These are phyloP conservation scores for Oceanites oceanicus DNA, from an alignment of 2,113 vertebrate species.

Conservation along the genomic window DNA sequence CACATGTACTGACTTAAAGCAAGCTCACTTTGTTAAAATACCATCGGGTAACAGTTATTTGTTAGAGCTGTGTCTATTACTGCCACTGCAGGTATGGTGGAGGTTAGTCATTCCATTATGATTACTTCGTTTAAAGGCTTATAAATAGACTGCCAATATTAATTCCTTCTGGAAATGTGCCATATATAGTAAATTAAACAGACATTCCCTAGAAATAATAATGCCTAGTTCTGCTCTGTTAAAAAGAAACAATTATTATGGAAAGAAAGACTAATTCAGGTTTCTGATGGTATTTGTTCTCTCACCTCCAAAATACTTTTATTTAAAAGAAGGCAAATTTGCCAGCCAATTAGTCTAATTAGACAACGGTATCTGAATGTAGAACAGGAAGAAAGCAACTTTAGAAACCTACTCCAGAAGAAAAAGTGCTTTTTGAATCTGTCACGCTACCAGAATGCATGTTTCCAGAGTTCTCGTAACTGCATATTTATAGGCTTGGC, in stretches of 20 bases:
- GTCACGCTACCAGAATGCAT: slow-evolving; percentile 16
- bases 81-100: not conserved
- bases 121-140: slow-evolving; percentile 9
- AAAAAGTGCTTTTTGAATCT: slow-evolving; percentile 19
- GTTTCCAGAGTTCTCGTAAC: slow-evolving; percentile 21
- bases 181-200: not conserved
- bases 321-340: slow-evolving; percentile 22
- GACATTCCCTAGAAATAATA: slow-evolving; percentile 19
- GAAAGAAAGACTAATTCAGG: not conserved
- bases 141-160: not conserved
- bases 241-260: slow-evolving; percentile 13
- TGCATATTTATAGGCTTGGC: slow-evolving; percentile 43
- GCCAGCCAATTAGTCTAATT: slow-evolving; percentile 37
- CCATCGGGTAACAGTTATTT: not conserved
- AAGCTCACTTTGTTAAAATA: not conserved
- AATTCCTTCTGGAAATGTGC: not conserved
- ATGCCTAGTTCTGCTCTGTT: not conserved
- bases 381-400: slow-evolving; percentile 36
- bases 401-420: not conserved
- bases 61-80: not conserved
- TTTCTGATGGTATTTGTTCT: not conserved
- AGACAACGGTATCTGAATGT: not conserved
- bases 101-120: not conserved
- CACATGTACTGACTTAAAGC: not conserved
- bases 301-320: slow-evolving; percentile 21